These are phyloP conservation scores for Meiosimyza platycephala DNA, from an alignment of 2,888 invertebrate species.

Conservation along the genomic window DNA sequence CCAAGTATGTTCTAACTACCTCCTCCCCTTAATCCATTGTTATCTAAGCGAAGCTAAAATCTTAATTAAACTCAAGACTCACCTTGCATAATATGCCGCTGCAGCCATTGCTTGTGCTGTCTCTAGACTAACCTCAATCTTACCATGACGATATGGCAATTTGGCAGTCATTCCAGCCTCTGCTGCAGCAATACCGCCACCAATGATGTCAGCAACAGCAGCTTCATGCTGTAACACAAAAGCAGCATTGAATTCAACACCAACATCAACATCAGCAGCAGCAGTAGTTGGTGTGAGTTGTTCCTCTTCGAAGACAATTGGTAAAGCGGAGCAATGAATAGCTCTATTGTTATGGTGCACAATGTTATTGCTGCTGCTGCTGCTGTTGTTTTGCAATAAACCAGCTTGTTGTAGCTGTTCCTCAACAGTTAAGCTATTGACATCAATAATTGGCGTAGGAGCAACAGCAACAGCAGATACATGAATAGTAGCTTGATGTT, in stretches of 20 bases:
- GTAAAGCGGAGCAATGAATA: conserved; percentile 41
- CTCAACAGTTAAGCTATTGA: conserved; percentile 47
- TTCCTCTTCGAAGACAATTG: conserved; percentile 55
- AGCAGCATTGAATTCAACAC: neutral
- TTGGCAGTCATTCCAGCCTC: conserved; percentile 47
- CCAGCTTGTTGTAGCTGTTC: conserved; percentile 53
- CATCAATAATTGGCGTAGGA: neutral
- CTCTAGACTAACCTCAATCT: conserved; percentile 61
- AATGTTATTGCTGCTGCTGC: conserved; percentile 27
- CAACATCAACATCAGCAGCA: no score
- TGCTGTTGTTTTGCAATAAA: conserved; percentile 44
- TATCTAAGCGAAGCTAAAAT: neutral
- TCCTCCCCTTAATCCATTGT: neutral
- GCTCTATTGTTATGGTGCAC: conserved; percentile 41
- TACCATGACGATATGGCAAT: conserved; percentile 58
- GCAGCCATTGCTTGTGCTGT: conserved; percentile 61
- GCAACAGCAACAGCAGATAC: neutral
- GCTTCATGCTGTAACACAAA: neutral
- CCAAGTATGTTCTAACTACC: neutral
- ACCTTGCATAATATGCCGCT: conserved; percentile 62
- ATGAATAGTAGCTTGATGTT: neutral
- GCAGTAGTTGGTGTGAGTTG: neutral
- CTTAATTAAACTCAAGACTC: conserved; percentile 45
- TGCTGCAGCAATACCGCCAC: neutral
- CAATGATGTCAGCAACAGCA: neutral